These are phyloP conservation scores for Dryobotodes eremita DNA, from an alignment of 2,888 invertebrate genomes.

Conservation along the genomic window DNA sequence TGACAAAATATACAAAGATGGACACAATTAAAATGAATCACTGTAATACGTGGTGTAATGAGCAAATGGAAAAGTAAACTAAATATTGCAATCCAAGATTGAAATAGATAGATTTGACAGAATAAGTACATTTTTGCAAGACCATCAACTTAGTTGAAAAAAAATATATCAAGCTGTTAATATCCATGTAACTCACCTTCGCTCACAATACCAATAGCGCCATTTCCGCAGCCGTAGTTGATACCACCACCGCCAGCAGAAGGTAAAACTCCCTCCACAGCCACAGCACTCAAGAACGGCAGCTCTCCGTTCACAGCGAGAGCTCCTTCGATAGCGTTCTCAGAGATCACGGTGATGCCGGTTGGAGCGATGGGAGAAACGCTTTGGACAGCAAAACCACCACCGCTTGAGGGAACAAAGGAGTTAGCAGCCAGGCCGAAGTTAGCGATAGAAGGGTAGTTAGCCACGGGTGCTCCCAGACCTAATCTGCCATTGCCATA, in stretches of 20 bases:
- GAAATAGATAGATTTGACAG: too few relatives aligned
- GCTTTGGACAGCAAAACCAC: slow-evolving; percentile 69
- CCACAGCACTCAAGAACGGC: slow-evolving; percentile 70
- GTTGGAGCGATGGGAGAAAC: slow-evolving; percentile 72
- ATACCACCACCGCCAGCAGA: slow-evolving; percentile 73
- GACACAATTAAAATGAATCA: too few relatives aligned
- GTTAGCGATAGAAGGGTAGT: slow-evolving; percentile 31
- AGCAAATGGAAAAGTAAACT: too few relatives aligned
- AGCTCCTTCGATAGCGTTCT: slow-evolving; percentile 69
- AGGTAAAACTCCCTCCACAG: slow-evolving; percentile 68
- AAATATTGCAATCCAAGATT: too few relatives aligned
- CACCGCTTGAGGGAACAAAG: slow-evolving; percentile 62
- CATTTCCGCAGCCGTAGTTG: slow-evolving; percentile 75
- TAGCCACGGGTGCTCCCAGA: neutral
- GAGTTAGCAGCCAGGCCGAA: slow-evolving; percentile 39
- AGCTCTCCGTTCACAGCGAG: slow-evolving; percentile 66
- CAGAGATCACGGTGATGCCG: slow-evolving; percentile 71
- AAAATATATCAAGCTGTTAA: too few relatives aligned
- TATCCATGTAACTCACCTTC: slow-evolving; percentile 48
- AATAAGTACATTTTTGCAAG: too few relatives aligned
- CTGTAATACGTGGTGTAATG: too few relatives aligned
- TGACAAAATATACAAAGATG: too few relatives aligned
- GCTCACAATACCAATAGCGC: slow-evolving; percentile 71
- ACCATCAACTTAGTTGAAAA: too few relatives aligned
- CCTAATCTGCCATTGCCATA: slow-evolving; percentile 38